These are phyloP conservation scores for Eretmochelys imbricata DNA, from an alignment of 2,113 vertebrate genomes.

Conservation along the genomic window DNA sequence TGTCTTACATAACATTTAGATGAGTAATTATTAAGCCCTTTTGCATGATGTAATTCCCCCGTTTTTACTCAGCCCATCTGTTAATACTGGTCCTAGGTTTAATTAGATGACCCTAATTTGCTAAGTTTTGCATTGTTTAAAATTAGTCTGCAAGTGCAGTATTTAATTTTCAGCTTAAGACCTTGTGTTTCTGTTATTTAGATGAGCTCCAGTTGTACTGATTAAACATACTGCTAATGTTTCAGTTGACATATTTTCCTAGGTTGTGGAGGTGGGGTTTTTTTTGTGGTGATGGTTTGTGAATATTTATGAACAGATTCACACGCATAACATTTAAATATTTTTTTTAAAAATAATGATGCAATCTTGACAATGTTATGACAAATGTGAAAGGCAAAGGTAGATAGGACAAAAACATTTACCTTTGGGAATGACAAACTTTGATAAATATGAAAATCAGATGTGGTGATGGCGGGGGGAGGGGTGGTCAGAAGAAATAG, in stretches of 20 bases:
- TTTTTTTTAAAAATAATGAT: constrained; percentile 23
- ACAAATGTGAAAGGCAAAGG: constrained; percentile 36
- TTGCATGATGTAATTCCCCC: constrained; percentile 1
- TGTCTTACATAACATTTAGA: neutral
- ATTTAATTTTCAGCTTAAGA: constrained; percentile 44
- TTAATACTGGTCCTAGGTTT: constrained; percentile 14
- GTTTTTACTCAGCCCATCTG: neutral
- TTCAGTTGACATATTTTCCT: constrained; percentile 63
- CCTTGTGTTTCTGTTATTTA: constrained; percentile 32
- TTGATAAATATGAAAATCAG: constrained; percentile 27
- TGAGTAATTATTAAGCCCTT: neutral
- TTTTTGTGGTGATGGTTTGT: constrained; percentile 4
- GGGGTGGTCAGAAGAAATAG: neutral
- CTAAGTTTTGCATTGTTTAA: constrained; percentile 8
- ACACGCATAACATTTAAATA: constrained; percentile 26
- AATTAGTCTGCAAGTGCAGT: neutral
- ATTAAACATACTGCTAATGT: constrained; percentile 65
- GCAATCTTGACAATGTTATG: constrained; percentile 45
- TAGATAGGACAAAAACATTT: constrained; percentile 41
- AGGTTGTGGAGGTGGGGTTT: neutral
- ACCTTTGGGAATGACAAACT: constrained; percentile 45
- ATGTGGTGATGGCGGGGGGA: neutral
- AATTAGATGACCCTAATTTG: constrained; percentile 7
- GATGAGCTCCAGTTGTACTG: constrained; percentile 43
- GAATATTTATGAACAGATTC: constrained; percentile 60